These are phyloP conservation scores for Drosophila ambigua DNA, from an alignment of 1,140 invertebrate species.

Conservation along the genomic window DNA sequence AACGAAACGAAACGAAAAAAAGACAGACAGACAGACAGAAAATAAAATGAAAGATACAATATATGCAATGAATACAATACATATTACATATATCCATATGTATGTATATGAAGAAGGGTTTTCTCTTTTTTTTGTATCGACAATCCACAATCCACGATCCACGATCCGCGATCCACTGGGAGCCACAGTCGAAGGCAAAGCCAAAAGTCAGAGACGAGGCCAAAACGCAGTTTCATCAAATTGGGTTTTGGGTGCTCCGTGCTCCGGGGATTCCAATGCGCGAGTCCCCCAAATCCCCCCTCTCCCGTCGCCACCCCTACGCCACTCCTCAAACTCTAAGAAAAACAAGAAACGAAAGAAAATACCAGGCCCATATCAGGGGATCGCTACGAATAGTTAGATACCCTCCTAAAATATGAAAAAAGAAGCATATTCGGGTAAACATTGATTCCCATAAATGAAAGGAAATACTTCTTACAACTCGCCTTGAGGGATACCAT, in stretches of 20 bases:
- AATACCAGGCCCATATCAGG: no score
- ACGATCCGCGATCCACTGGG: constrained; percentile 15
- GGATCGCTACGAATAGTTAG: no score
- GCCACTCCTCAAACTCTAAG: background rate
- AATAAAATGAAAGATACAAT: constrained; percentile 1
- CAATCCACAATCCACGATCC: constrained; percentile 27
- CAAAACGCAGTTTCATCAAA: constrained; percentile 64
- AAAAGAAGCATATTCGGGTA: no score
- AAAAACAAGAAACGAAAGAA: constrained; percentile 17
- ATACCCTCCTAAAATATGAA: no score
- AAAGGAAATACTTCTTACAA: no score
- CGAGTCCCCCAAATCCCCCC: background rate
- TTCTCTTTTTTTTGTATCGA: constrained; percentile 64
- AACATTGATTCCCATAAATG: no score
- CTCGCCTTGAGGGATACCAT: no score
- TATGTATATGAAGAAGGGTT: constrained; percentile 55
- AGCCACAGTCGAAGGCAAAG: no score
- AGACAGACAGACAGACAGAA: constrained; percentile 13
- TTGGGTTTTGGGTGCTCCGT: constrained; percentile 30
- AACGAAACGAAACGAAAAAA: constrained; percentile 11
- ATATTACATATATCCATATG: background rate
- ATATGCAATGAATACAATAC: constrained; percentile 23
- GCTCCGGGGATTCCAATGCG: constrained; percentile 24
- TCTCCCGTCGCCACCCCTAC: no score
- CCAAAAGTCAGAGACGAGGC: constrained; percentile 17